These are phyloP conservation scores for Acanthisitta chloris DNA, from an alignment of 2,113 vertebrate genomes.

Conservation along the genomic window DNA sequence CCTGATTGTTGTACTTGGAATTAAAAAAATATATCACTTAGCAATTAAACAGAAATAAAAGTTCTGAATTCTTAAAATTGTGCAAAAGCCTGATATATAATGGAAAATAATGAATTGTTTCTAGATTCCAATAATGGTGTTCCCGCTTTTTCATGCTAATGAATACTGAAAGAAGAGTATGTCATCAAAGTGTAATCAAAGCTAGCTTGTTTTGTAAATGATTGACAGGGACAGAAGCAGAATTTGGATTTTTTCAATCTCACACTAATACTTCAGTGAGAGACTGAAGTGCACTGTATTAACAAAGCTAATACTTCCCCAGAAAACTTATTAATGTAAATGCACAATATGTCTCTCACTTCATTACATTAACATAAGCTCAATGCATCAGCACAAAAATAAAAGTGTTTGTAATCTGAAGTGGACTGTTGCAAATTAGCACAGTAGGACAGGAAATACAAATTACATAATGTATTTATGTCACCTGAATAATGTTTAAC, in stretches of 20 bases:
- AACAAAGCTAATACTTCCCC: neutral
- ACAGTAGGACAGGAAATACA: neutral
- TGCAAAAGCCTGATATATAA: neutral
- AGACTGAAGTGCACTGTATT: neutral
- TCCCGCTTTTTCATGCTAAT: neutral
- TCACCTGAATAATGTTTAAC: neutral
- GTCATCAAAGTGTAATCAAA: neutral
- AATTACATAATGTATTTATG: neutral
- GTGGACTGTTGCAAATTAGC: neutral
- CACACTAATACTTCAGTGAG: neutral
- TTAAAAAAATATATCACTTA: neutral
- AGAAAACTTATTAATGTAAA: neutral
- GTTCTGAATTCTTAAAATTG: neutral
- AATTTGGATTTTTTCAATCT: neutral
- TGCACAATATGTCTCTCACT: neutral
- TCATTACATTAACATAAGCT: neutral
- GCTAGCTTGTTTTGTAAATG: neutral
- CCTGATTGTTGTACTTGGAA: neutral
- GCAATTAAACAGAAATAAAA: neutral
- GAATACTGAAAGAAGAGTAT: neutral
- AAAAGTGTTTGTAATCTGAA: neutral
- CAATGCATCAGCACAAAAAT: neutral
- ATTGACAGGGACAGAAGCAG: neutral
- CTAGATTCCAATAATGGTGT: neutral
- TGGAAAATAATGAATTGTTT: neutral